These are phyloP conservation scores for Upupa epops DNA, from an alignment of 2,113 vertebrate species.

Conservation along the genomic window DNA sequence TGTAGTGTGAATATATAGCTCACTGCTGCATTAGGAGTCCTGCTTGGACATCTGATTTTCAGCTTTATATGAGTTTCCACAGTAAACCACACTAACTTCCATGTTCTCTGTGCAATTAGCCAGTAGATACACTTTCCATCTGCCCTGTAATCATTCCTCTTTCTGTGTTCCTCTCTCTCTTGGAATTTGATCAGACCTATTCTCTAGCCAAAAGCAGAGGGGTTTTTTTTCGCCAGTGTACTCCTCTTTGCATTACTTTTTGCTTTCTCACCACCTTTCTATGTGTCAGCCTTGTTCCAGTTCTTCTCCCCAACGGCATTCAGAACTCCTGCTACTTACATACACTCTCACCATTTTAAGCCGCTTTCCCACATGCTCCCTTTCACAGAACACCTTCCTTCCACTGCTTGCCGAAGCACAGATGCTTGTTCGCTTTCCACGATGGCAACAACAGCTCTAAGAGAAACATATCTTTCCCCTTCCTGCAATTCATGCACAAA, in stretches of 20 bases:
- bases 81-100: background rate
- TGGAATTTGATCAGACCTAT: conserved; percentile 45
- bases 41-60: conserved; percentile 11
- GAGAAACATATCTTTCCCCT: conserved; percentile 57
- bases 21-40: background rate
- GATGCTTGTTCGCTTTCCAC: conserved; percentile 58
- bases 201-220: conserved; percentile 17
- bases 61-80: background rate
- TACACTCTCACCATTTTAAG: conserved; percentile 55
- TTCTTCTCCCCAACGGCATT: conserved; percentile 49
- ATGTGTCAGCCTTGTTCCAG: conserved; percentile 63
- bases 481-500: conserved; percentile 63
- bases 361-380: conserved; percentile 61
- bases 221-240: background rate
- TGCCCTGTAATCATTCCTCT: conserved; percentile 7
- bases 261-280: conserved; percentile 60
- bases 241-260: conserved; percentile 37
- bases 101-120: background rate
- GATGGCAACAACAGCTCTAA: conserved; percentile 66
- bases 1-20: background rate
- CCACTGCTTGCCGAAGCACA: conserved; percentile 53
- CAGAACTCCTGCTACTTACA: conserved; percentile 61
- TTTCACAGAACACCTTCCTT: conserved; percentile 57
- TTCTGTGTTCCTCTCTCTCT: conserved; percentile 3
- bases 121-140: conserved; percentile 22